Evolutionary conservation across 2,113 vertebrate genomes (phyloP), one percentile per base, ranked within the genome.

Genomic region (Alethe castanea): DNA sequence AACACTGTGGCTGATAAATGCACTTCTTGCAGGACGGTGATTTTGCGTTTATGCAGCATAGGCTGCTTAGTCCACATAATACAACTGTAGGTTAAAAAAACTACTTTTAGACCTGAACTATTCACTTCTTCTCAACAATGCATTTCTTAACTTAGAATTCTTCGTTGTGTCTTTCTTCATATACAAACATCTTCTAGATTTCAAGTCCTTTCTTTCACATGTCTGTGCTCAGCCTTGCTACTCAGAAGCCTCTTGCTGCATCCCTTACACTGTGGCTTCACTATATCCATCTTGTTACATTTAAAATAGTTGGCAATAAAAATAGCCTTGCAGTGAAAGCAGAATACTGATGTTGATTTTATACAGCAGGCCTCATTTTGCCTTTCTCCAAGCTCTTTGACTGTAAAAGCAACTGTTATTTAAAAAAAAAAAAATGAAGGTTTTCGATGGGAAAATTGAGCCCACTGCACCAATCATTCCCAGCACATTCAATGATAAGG

Each of bases 1-100:
- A 99, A 99, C 99, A 99, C 99, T 99, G 99, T 99, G 99, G 98
- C 99, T 98, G 98, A 98, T 98, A 94, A 95, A 96, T 93, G 90
- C 97, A 83, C 74, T 95, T 88, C 81, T 95, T 96, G 94, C 88
- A 88, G 67, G 92, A 66, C 2, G 0, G 71, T 92, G n/a, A 87
- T 95, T 96, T 93, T 85, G 77, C 60, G 3, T 93, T 91, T 88
- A 29, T 96, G 84, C 78, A 54, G 65, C 19, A 9, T n/a, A 53
- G 57, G 81, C 60, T 23, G 61, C 24, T 1, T 16, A 64, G 74
- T 65, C 61, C 86, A 44, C 48, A 38, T 76, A 62, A 93, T 47
- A 66, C 54, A 54, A 2, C 60, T 88, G 61, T 69, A 89, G 67
- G 70, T 85, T 93, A 71, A 65, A 76, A 76, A 71, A 71, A 53